Evolutionary conservation across 2,888 invertebrate genomes (phyloP).

Genomic region (Andrena chrysosceles): DNA sequence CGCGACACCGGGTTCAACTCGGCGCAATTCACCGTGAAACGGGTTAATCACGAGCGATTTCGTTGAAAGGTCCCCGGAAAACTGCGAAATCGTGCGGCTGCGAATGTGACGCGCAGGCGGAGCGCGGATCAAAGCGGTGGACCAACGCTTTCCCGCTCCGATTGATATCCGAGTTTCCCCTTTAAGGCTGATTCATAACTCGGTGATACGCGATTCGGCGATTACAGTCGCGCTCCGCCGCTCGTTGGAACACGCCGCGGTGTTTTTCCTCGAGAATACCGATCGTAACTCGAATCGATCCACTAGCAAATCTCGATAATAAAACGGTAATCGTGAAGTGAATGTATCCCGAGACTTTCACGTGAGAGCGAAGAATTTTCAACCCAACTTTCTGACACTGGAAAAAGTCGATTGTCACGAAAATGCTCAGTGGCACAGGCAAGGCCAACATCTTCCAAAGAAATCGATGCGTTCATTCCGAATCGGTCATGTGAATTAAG

Average conservation of each 20-base stretch:
- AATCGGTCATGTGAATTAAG: no score
- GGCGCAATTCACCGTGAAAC: constrained; percentile 8
- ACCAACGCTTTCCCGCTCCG: not conserved
- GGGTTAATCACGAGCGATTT: constrained; percentile 33
- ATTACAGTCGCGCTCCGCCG: not conserved
- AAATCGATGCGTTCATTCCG: no score
- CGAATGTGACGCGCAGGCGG: not conserved
- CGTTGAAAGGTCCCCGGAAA: not conserved
- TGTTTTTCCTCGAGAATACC: not conserved
- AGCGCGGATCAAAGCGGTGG: constrained; percentile 19
- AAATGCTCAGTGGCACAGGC: no score
- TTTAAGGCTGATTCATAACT: constrained; percentile 41
- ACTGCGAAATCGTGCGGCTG: constrained; percentile 9
- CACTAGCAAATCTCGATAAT: not conserved
- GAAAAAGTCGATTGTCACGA: no score
- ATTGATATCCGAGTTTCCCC: constrained; percentile 30
- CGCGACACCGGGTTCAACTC: not conserved
- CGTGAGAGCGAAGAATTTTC: no score
- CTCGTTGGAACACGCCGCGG: not conserved
- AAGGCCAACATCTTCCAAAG: no score
- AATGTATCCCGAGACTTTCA: no score
- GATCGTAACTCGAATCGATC: not conserved
- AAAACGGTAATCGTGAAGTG: not conserved
- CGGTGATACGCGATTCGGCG: constrained; percentile 9
- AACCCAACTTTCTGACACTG: no score